These are phyloP conservation scores for Diplosoma virens DNA, from an alignment of 23 tunicate species.

Conservation along the genomic window DNA sequence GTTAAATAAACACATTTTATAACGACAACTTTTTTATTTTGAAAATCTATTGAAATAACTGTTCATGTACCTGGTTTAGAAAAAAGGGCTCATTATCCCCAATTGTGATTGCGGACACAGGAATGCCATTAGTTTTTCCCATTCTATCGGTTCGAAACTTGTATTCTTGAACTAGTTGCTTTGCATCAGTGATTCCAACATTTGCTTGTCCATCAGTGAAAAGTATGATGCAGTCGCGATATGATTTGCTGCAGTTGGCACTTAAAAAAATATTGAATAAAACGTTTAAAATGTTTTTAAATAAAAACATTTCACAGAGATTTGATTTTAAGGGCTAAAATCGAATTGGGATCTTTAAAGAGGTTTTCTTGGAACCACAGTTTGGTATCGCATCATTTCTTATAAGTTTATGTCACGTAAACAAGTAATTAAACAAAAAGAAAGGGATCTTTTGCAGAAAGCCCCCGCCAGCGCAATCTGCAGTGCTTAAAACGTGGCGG, in stretches of 20 bases:
- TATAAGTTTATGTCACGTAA: too few species aligned
- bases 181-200: conserved; percentile 34
- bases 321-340: not conserved
- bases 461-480: too few species aligned
- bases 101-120: conserved; percentile 70
- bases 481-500: too few species aligned
- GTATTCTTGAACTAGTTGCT: conserved; percentile 33
- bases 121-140: conserved; percentile 24
- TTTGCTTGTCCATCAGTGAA: conserved; percentile 83
- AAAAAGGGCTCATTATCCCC: conserved; percentile 55
- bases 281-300: not conserved
- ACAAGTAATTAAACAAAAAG: too few species aligned
- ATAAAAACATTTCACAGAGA: not conserved
- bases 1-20: too few species aligned
- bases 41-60: too few species aligned
- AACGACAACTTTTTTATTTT: too few species aligned
- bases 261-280: not conserved
- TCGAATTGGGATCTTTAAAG: too few species aligned
- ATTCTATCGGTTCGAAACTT: not conserved
- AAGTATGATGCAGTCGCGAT: conserved; percentile 69
- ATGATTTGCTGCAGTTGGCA: not conserved
- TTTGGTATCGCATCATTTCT: too few species aligned
- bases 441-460: too few species aligned
- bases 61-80: conserved; percentile 30
- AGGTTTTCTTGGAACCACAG: too few species aligned